These are phyloP conservation scores for Podiceps cristatus DNA, from an alignment of 2,113 vertebrate genomes.

Conservation along the genomic window DNA sequence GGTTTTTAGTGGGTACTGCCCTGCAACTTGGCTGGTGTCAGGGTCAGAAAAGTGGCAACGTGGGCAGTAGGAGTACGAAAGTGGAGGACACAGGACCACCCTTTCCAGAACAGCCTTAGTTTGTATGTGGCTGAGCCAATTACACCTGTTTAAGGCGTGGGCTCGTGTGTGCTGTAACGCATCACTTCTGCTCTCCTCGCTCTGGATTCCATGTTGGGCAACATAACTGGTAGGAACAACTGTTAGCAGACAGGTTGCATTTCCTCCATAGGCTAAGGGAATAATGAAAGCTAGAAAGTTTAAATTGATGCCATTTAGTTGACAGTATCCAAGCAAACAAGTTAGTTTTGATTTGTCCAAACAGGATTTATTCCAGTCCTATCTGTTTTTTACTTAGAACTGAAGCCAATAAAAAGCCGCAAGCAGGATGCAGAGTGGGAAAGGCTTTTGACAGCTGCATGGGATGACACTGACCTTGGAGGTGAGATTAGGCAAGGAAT, in stretches of 20 bases:
- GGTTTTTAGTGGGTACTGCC: neutral
- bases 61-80: neutral
- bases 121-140: neutral
- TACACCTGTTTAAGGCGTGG: neutral
- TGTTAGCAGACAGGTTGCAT: neutral
- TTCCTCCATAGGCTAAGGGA: neutral
- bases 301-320: neutral
- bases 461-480: neutral
- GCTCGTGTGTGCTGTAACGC: neutral
- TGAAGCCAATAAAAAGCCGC: neutral
- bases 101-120: neutral
- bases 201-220: neutral
- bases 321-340: neutral
- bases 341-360: neutral
- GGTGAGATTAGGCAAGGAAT: neutral
- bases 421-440: neutral
- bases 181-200: neutral
- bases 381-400: neutral
- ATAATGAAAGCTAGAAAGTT: neutral
- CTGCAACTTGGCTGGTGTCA: neutral
- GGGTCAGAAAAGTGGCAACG: neutral
- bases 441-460: neutral
- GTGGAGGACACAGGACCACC: rapidly evolving
- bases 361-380: neutral
- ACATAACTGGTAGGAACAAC: neutral